A percentile compares a stretch with the other conserved stretches of the same genome.
Evolutionary conservation across 2,888 invertebrate genomes (phyloP).

Genomic region (Drosophila falleni): DNA sequence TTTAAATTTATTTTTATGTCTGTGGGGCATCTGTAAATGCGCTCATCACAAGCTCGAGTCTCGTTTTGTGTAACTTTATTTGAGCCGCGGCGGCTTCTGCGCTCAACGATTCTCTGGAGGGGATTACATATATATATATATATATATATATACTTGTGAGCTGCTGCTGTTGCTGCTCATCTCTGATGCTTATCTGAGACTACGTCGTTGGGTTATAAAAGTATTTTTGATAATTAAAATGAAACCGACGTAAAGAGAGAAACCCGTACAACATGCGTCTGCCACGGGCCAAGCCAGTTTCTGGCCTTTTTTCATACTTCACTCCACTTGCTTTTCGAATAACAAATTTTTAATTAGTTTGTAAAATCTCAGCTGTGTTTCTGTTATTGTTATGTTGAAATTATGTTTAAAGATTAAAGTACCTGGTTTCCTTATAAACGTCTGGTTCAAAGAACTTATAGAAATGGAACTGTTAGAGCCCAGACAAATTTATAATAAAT

Average conservation of each 20-base stretch:
- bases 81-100: constrained; percentile 57
- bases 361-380: constrained; percentile 26
- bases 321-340: constrained; percentile 53
- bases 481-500: constrained; percentile 3
- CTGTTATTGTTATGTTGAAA: constrained; percentile 45
- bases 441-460: constrained; percentile 63
- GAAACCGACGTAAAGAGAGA: constrained; percentile 64
- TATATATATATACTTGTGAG: constrained; percentile 7
- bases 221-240: constrained; percentile 80
- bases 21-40: constrained; percentile 69
- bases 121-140: constrained; percentile 17
- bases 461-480: constrained; percentile 17
- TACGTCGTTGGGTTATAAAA: constrained; percentile 69
- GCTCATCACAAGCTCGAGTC: constrained; percentile 67
- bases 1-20: constrained; percentile 76
- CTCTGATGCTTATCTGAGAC: constrained; percentile 61
- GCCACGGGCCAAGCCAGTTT: constrained; percentile 83
- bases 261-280: constrained; percentile 75
- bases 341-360: constrained; percentile 67
- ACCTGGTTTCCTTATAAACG: constrained; percentile 53
- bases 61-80: constrained; percentile 58
- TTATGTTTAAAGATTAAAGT: constrained; percentile 44
- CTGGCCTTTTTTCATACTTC: constrained; percentile 32
- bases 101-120: constrained; percentile 26
- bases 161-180: constrained; percentile 33